phyloP scores from a whole-genome alignment of 1,140 invertebrate species.

The Spodoptera litura region DNA sequence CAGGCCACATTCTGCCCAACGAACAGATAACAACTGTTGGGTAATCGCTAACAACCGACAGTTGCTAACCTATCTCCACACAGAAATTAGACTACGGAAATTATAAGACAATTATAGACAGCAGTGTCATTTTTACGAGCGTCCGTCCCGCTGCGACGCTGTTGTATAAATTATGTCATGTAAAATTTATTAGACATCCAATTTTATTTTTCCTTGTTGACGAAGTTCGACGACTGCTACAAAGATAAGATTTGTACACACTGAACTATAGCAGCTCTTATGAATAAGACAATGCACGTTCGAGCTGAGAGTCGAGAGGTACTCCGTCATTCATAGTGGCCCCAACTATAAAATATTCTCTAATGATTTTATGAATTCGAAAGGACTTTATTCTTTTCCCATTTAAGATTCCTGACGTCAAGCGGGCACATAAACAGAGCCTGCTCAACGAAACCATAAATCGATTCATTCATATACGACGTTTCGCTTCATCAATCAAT shows the following conservation, averaged over 20 bases:
- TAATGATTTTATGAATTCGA: constrained; percentile 53
- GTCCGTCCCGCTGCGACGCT: background rate
- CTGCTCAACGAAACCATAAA: constrained; percentile 77
- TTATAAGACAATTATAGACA: constrained; percentile 25
- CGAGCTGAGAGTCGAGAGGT: background rate
- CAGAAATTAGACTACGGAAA: constrained; percentile 60
- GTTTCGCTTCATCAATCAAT: constrained; percentile 81
- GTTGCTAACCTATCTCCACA: constrained; percentile 67
- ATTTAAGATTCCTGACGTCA: constrained; percentile 81
- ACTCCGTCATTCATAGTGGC: constrained; percentile 33
- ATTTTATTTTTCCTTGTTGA: constrained; percentile 33
- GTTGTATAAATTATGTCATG: constrained; percentile 41
- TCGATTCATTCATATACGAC: constrained; percentile 82
- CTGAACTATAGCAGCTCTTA: constrained; percentile 13
- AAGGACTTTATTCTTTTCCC: constrained; percentile 64
- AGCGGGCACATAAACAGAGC: constrained; percentile 72
- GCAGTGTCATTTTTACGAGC: constrained; percentile 37
- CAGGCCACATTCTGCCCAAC: constrained; percentile 55
- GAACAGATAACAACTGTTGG: constrained; percentile 70
- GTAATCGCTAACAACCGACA: constrained; percentile 62
- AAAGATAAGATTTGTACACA: constrained; percentile 11
- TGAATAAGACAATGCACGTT: constrained; percentile 5
- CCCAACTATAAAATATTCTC: constrained; percentile 31
- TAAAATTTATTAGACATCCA: constrained; percentile 36
- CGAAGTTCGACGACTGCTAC: constrained; percentile 29